Base-by-base conservation (phyloP, 2,797 vertebrate species). In the Malurus leucopterus region DNA sequence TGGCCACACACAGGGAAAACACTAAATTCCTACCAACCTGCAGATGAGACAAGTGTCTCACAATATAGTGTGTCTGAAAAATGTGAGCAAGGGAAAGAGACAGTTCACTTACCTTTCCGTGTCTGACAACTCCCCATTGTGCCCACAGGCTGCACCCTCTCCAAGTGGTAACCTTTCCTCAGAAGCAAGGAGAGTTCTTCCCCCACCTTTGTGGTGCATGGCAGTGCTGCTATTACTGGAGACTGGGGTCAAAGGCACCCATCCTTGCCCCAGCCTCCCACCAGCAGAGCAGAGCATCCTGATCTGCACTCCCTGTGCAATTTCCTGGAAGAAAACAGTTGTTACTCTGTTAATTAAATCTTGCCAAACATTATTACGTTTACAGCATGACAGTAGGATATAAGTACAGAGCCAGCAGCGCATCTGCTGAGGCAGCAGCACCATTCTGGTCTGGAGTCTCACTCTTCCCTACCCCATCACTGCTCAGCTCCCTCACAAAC, bases 341-440 rank as follows among this genome's bases (percentile, higher is more conserved):
- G 44, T 50, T 50, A 50, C 15, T 16, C 15, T 20, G 38, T 46
- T 73, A 43, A 88, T 83, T n/a, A 63, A 12, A 8, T 46, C n/a
- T 54, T 87, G 71, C 57, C 85, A 88, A 78, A 55, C 32, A 23
- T 51, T 26, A 36, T 51, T 43, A 76, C 53, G 49, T 29, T 51
- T 73, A 47, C 75, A 73, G 46, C 1, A 0, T 11, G 62, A 54
- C 43, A 43, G 26, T 16, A 38, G 64, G 55, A 51, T 2, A 0
- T 1, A 46, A 30, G 30, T 9, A 38, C 0, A 0, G 54, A 84
- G 51, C 23, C 64, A 58, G 68, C 22, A 78, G 65, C 0, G 0
- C 36, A 34, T 36, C 32, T 49, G 61, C 81, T 32, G 57, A 69
- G 38, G 50, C 53, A 67, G 53, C 58, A 87, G 62, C 51, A 36